Base-by-base conservation (phyloP, 2,113 vertebrate genomes). In the Nothocercus nigrocapillus region DNA sequence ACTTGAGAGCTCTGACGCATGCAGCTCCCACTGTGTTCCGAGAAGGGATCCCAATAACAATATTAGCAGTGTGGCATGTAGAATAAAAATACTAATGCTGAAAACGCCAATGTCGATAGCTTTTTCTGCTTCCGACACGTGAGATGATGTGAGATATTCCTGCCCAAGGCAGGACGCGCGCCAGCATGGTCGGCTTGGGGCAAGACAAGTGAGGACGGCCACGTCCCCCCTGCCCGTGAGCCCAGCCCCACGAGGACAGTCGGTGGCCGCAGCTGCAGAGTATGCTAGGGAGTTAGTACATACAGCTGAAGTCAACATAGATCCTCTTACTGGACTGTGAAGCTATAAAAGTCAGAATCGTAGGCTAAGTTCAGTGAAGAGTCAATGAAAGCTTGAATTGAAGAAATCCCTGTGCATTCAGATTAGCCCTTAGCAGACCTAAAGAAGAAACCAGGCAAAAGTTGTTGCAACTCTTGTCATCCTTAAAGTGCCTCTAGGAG, bases 281-380 rank as follows among this genome's bases (percentile, higher is more conserved):
- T 21, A 24, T 0, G 0, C 1, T 47, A n/a, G 38, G 38, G 70
- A 5, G 38, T 40, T 27, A 16, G 25, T 21, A 62, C 27, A 42
- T 66, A 12, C 75, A 66, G 10, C 13, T 27, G 11, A 76, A 91
- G 34, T 7, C 38, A 4, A 22, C 24, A 36, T 28, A 47, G 40
- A 25, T 84, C 40, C 38, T 51, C 75, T 86, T 40, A 8, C 14
- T 30, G 32, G n/a, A 67, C 1, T 0, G 42, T 30, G 13, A 36
- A 34, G 66, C 56, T 63, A 14, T 51, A 51, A 76, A 63, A 81
- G 12, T 11, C 40, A 59, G 1, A 0, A 18, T 72, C 42, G 38
- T 36, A 38, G 30, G 5, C 15, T 13, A 17, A 54, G 36, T 3
- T 3, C 17, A n/a, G 20, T n/a, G 82, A 45, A 13, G 38, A 30